A percentile compares a stretch with the other conserved stretches of the same genome.
phyloP scores from a whole-genome alignment of 2,113 vertebrate species.

The Onychostruthus taczanowskii region DNA sequence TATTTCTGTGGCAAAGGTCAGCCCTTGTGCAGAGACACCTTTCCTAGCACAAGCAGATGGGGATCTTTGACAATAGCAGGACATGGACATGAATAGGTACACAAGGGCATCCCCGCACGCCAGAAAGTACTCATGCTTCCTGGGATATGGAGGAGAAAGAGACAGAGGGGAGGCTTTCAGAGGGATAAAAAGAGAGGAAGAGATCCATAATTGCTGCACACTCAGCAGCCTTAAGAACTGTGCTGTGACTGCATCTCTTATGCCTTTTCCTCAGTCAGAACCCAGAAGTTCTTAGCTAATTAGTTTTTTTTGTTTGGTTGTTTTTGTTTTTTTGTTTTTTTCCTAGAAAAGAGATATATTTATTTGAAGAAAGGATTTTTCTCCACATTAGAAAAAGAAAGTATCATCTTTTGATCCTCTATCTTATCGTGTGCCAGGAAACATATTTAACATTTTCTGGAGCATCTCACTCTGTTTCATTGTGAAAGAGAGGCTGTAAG shows the following conservation, averaged over 20 bases:
- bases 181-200: background rate
- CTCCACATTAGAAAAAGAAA: background rate
- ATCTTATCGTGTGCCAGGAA: background rate
- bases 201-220: accelerated
- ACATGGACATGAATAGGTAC: too few relatives aligned
- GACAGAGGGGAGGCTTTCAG: background rate
- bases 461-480: background rate
- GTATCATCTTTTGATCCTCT: background rate
- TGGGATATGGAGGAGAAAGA: background rate
- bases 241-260: background rate
- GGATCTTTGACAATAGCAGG: background rate
- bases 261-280: background rate
- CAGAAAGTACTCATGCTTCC: background rate
- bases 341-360: background rate
- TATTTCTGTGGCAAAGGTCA: background rate
- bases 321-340: background rate
- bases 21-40: background rate
- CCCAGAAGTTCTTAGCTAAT: background rate
- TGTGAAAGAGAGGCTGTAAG: background rate
- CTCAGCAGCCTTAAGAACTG: background rate
- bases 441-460: background rate
- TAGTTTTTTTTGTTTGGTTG: background rate
- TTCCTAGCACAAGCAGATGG: background rate
- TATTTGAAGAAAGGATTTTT: background rate
- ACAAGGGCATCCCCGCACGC: background rate